phyloP scores from a whole-genome alignment of 2,888 invertebrate species.

The Tromatobia lineatoria region DNA sequence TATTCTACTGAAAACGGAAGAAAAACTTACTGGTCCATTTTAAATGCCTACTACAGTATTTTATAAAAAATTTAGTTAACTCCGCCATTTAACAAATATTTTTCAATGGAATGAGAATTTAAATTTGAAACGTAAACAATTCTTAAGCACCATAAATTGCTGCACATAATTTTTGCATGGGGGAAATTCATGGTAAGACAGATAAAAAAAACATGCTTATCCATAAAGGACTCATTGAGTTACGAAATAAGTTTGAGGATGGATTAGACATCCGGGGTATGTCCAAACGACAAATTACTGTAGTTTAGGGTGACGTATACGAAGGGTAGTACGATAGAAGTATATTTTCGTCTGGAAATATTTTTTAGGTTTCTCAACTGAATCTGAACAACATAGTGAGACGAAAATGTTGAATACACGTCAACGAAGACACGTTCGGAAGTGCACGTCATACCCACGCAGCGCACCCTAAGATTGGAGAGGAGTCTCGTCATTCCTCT shows the following conservation, averaged over 20 bases:
- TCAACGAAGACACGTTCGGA: slow-evolving; percentile 43
- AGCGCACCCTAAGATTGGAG: slow-evolving; percentile 4
- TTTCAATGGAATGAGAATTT: too few relatives aligned
- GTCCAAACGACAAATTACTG: background rate
- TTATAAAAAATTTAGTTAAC: too few relatives aligned
- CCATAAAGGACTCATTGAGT: background rate
- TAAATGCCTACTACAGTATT: too few relatives aligned
- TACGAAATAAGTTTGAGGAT: background rate
- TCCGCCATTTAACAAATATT: too few relatives aligned
- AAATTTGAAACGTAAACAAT: too few relatives aligned
- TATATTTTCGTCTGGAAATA: background rate
- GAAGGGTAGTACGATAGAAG: background rate
- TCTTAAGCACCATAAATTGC: too few relatives aligned
- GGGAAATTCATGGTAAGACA: background rate
- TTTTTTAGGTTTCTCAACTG: slow-evolving; percentile 24
- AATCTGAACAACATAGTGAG: slow-evolving; percentile 56
- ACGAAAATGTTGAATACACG: slow-evolving; percentile 41
- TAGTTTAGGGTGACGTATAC: background rate
- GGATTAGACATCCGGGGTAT: background rate
- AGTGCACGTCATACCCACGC: slow-evolving; percentile 64
- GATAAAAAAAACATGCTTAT: background rate
- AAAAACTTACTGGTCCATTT: too few relatives aligned
- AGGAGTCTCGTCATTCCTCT: slow-evolving; percentile 35
- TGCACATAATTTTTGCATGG: too few relatives aligned
- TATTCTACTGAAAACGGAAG: too few relatives aligned